These are phyloP conservation scores for Cacatua alba DNA, from an alignment of 2,113 vertebrate species.

Conservation along the genomic window DNA sequence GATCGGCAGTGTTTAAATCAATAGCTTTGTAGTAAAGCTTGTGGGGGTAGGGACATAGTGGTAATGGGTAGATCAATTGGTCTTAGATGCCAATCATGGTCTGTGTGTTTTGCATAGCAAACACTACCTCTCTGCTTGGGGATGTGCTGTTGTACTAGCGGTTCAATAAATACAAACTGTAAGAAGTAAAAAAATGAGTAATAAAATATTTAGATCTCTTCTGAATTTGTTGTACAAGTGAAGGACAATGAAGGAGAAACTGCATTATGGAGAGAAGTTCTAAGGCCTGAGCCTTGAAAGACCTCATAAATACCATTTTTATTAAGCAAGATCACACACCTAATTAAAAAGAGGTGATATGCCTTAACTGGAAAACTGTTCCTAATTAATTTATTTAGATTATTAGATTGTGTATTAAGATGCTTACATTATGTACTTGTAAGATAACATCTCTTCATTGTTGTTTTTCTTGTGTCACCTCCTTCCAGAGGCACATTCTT, in stretches of 20 bases:
- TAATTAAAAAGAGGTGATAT: slow-evolving; percentile 17
- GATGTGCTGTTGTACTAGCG: slow-evolving; percentile 44
- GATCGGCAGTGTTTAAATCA: slow-evolving; percentile 89
- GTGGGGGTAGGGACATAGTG: slow-evolving; percentile 82
- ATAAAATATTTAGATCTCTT: slow-evolving; percentile 52
- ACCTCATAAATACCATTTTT: background rate
- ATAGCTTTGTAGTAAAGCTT: slow-evolving; percentile 91
- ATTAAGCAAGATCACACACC: background rate
- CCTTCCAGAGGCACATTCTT: background rate
- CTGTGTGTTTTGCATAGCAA: slow-evolving; percentile 83
- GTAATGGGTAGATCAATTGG: slow-evolving; percentile 89
- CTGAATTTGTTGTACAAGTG: slow-evolving; percentile 2
- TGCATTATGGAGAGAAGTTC: background rate
- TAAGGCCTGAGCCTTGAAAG: background rate
- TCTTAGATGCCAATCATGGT: slow-evolving; percentile 83
- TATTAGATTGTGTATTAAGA: background rate
- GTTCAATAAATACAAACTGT: slow-evolving; percentile 62
- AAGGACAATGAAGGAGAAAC: background rate
- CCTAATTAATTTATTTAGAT: background rate
- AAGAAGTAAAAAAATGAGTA: background rate
- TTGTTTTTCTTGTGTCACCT: background rate
- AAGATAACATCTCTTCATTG: background rate
- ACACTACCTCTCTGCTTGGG: slow-evolving; percentile 69
- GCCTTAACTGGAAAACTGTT: background rate
- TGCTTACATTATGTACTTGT: background rate